Percentiles rank a stretch among this genome's conserved stretches.
Conservation (phyloP, 1,140 invertebrate species). For the Pantala flavescens region DNA sequence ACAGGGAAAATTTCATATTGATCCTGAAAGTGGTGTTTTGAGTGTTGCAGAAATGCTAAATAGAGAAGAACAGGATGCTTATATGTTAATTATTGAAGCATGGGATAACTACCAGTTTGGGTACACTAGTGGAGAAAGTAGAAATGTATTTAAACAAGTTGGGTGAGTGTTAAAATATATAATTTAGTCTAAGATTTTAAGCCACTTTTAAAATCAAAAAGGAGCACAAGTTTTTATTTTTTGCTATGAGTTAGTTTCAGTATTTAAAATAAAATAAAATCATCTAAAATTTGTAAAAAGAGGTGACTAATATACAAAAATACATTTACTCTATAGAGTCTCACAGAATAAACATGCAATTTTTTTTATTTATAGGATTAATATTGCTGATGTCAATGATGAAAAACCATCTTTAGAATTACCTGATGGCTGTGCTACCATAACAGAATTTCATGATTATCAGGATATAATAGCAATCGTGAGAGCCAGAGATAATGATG, state of each 20-base stretch:
- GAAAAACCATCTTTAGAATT: constrained; percentile 58
- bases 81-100: constrained; percentile 77
- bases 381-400: constrained; percentile 75
- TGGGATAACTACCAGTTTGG: constrained; percentile 94
- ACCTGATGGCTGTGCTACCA: constrained; percentile 52
- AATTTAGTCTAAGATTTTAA: too few relatives aligned
- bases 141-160: constrained; percentile 85
- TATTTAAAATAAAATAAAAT: constrained; percentile 11
- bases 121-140: constrained; percentile 75
- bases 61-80: constrained; percentile 62
- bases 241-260: background rate
- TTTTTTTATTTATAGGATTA: constrained; percentile 35
- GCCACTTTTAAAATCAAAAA: too few relatives aligned
- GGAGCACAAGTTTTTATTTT: too few relatives aligned
- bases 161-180: constrained; percentile 45
- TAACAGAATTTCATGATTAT: constrained; percentile 82
- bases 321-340: too few relatives aligned
- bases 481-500: constrained; percentile 71
- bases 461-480: constrained; percentile 62
- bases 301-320: background rate
- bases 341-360: background rate
- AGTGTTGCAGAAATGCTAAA: constrained; percentile 71
- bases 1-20: constrained; percentile 71
- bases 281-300: too few relatives aligned
- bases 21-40: constrained; percentile 71